Evolutionary conservation across 2,888 invertebrate species (phyloP).

Genomic region (Anthrax anthrax): DNA sequence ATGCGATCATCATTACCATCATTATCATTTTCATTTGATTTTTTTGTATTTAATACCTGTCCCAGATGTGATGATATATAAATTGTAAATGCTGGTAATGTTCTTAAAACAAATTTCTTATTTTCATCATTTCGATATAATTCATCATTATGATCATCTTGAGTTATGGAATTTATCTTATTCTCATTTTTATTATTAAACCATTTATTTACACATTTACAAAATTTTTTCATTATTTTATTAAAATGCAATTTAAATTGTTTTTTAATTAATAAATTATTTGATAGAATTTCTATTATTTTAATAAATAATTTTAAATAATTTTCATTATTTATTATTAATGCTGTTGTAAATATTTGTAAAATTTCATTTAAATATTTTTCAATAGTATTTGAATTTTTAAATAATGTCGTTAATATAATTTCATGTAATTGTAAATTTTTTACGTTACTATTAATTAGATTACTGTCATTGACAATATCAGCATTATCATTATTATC

Average conservation of each 20-base stretch:
- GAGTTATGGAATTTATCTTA: not conserved
- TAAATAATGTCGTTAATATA: slow-evolving; percentile 19
- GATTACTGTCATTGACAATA: slow-evolving; percentile 13
- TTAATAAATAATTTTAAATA: slow-evolving; percentile 20
- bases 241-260: slow-evolving; percentile 16
- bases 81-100: slow-evolving; percentile 16
- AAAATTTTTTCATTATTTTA: slow-evolving; percentile 13
- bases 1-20: not conserved
- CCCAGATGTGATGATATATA: slow-evolving; percentile 14
- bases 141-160: no score
- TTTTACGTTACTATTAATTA: no score
- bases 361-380: slow-evolving; percentile 17
- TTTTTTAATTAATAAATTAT: slow-evolving; percentile 14
- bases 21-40: no score
- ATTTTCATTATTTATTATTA: slow-evolving; percentile 12
- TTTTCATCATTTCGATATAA: slow-evolving; percentile 17
- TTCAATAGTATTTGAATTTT: slow-evolving; percentile 19
- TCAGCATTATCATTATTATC: slow-evolving; percentile 2
- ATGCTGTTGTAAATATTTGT: slow-evolving; percentile 4
- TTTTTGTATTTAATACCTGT: slow-evolving; percentile 3
- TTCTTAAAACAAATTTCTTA: slow-evolving; percentile 25
- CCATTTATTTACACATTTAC: slow-evolving; percentile 12
- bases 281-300: slow-evolving; percentile 21
- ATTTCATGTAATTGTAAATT: slow-evolving; percentile 25
- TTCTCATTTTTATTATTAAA: slow-evolving; percentile 12